These are phyloP conservation scores for Ispidina lecontei DNA, from an alignment of 2,797 vertebrate species.

Conservation along the genomic window DNA sequence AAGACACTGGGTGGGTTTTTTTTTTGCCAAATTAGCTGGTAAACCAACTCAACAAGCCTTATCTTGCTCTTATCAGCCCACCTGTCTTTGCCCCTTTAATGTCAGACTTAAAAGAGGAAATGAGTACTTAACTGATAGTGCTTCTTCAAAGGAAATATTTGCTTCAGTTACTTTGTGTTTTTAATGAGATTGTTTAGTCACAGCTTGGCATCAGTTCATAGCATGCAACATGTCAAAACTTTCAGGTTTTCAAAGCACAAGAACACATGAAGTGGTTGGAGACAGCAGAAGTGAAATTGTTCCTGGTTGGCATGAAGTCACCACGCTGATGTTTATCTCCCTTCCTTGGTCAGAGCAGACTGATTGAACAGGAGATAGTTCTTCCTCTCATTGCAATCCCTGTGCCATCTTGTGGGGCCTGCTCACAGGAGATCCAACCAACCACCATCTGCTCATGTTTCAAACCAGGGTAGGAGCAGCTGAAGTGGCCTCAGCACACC, in stretches of 20 bases:
- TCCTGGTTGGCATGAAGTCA: conserved; percentile 39
- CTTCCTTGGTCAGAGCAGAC: background rate
- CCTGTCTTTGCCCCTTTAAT: conserved; percentile 66
- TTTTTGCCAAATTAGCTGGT: conserved; percentile 43
- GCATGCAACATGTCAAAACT: conserved; percentile 37
- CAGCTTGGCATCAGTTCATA: conserved; percentile 55
- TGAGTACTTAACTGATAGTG: conserved; percentile 57
- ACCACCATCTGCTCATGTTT: background rate
- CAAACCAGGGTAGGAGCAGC: background rate
- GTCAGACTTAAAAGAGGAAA: conserved; percentile 64
- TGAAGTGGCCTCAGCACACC: background rate
- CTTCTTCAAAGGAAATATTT: conserved; percentile 69
- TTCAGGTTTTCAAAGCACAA: conserved; percentile 43
- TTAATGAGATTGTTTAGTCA: conserved; percentile 65
- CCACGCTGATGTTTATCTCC: background rate
- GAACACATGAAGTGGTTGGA: background rate
- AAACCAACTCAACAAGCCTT: conserved; percentile 45
- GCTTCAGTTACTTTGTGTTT: conserved; percentile 62
- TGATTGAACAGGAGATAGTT: background rate
- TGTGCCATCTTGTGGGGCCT: background rate
- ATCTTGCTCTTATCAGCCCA: conserved; percentile 66
- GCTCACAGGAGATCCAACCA: background rate
- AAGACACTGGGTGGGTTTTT: background rate
- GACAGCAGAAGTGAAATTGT: conserved; percentile 38
- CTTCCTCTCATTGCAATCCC: background rate